These are phyloP conservation scores for Mastigias papua DNA, from an alignment of 30 jellyfish, hydroid and myxozoan species.

Conservation along the genomic window DNA sequence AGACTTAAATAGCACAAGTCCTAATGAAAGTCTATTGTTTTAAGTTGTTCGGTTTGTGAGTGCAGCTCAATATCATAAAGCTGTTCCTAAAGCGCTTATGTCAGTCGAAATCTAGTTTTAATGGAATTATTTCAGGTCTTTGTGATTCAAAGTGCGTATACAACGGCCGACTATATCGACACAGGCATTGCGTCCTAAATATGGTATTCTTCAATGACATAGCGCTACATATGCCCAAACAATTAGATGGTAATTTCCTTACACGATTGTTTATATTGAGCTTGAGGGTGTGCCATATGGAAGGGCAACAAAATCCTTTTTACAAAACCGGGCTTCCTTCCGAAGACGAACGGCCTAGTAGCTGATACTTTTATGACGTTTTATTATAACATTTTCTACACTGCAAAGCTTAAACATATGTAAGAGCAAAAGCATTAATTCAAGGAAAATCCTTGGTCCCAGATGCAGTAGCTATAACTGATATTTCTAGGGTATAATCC, in stretches of 20 bases:
- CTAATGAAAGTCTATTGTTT: conserved; percentile 55
- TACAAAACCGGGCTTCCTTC: not conserved
- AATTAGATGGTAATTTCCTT: not conserved
- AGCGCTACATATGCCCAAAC: conserved; percentile 20
- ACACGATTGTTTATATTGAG: not conserved
- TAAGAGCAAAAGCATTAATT: too few species aligned
- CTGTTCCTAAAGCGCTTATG: conserved; percentile 80
- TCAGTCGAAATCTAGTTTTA: conserved; percentile 71
- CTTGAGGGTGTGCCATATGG: conserved; percentile 11
- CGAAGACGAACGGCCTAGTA: too few species aligned
- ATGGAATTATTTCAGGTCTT: conserved; percentile 65
- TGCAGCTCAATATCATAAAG: conserved; percentile 62
- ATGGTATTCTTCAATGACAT: conserved; percentile 2
- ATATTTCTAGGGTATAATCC: too few species aligned
- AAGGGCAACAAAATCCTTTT: not conserved
- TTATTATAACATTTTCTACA: too few species aligned
- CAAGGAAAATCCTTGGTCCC: too few species aligned
- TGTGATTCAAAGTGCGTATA: conserved; percentile 46
- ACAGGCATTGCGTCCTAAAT: not conserved
- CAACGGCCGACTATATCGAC: conserved; percentile 46
- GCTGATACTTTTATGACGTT: too few species aligned
- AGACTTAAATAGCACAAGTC: conserved; percentile 49
- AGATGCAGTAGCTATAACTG: too few species aligned
- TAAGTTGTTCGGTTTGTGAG: conserved; percentile 55
- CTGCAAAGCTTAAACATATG: not conserved